Base-by-base conservation (phyloP, 2,888 invertebrate species). In the Cancer borealis region DNA sequence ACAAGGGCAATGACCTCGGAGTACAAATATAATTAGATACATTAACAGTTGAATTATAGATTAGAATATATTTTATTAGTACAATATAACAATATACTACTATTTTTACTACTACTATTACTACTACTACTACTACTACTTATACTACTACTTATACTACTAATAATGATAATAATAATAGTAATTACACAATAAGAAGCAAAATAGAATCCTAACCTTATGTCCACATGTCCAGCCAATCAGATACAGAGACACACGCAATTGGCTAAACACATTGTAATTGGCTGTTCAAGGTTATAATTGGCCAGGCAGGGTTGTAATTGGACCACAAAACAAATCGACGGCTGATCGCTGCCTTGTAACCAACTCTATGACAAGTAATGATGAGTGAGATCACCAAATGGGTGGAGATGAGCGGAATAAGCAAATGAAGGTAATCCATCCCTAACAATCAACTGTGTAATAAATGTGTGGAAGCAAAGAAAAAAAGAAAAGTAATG, bases 241-340 rank as follows among this genome's bases (percentile, higher is more conserved):
- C 79, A 30, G 79, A 26, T 8, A 79, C 30, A 30, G 14, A 26
- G 26, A 79, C 30, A 79, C 30, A 21, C 30, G 79, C 30, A 79
- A 79, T 79, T 79, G 79, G 79, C 30, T 79, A 79, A 79, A 30
- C 79, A 21, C 8, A 10, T 79, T 79, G 79, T 79, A 79, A 79
- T 79, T 79, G 79, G 79, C 30, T 30, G 30, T 10, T 30, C 12
- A 79, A 3, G 10, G 79, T 79, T 79, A 12, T 79, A 30, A 79
- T 79, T 79, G 79, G 79, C 12, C 30, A 8, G 79, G 30, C 79
- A 30, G 12, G 79, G 79, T 79, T 79, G 30, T 79, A 30, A 79
- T 79, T 79, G 79, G 26, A 12, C 10, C 14, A 30, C 12, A 79
- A 6, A 30, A 26, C 79, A 79, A 79, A 79, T 21, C 30, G 21